A percentile compares a stretch with the other conserved stretches of the same genome.
Evolutionary conservation across 2,888 invertebrate species (phyloP).

Genomic region (Dolomedes plantarius): DNA sequence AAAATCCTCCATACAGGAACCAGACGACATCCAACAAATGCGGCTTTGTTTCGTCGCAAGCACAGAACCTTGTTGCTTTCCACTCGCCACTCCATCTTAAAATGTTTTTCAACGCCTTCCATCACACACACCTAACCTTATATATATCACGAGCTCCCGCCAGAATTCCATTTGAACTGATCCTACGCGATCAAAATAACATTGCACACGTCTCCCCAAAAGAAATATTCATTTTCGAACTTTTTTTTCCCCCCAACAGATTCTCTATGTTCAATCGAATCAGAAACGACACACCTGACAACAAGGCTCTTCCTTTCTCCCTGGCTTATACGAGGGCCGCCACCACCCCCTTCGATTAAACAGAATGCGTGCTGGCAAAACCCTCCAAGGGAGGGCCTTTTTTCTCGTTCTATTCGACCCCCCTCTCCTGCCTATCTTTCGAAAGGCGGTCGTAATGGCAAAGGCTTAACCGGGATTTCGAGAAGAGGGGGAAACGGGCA

Average conservation of each 20-base stretch:
- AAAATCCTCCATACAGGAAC: too few species aligned
- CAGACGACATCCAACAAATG: too few species aligned
- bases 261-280: conserved; percentile 46
- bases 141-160: neutral
- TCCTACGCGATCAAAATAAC: conserved; percentile 12
- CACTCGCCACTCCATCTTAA: neutral
- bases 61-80: neutral
- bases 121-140: neutral
- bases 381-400: conserved; percentile 15
- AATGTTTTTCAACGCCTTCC: conserved; percentile 10
- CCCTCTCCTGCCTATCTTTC: neutral
- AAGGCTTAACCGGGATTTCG: conserved; percentile 65
- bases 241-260: neutral
- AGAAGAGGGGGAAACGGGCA: conserved; percentile 42
- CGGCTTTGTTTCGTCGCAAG: too few species aligned
- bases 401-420: conserved; percentile 1
- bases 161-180: conserved; percentile 18
- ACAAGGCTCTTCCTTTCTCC: conserved; percentile 17
- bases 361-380: conserved; percentile 58
- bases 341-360: conserved; percentile 50
- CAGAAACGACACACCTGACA: conserved; percentile 64
- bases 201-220: neutral
- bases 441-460: conserved; percentile 66
- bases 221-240: conserved; percentile 16
- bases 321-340: conserved; percentile 21